These are phyloP conservation scores for Anticlea derivata DNA, from an alignment of 2,888 invertebrate species.

Conservation along the genomic window DNA sequence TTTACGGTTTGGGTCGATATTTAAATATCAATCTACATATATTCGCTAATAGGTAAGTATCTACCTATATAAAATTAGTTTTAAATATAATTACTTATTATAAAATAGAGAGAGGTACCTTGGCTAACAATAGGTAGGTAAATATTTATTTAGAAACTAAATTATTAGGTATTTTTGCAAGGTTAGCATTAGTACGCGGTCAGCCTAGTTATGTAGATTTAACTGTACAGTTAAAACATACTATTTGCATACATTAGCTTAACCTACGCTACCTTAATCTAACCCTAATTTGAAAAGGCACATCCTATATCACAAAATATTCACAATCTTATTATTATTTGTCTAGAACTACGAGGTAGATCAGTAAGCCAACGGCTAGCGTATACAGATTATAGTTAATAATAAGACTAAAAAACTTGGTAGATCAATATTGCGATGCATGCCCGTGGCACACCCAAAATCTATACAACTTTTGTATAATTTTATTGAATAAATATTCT, in stretches of 20 bases:
- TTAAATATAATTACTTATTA: not conserved
- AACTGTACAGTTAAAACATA: too few relatives aligned
- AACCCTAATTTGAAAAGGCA: slow-evolving; percentile 23
- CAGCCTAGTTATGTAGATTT: too few relatives aligned
- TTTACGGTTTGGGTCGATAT: too few relatives aligned
- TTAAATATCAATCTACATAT: too few relatives aligned
- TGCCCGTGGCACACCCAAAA: slow-evolving; percentile 36
- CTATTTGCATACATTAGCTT: too few relatives aligned
- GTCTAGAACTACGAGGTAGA: slow-evolving; percentile 45
- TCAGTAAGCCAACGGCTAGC: slow-evolving; percentile 27
- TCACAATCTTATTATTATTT: slow-evolving; percentile 17
- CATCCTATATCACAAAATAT: slow-evolving; percentile 27
- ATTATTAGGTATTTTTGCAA: too few relatives aligned
- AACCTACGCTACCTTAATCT: not conserved
- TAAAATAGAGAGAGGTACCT: slow-evolving; percentile 1
- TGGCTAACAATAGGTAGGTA: not conserved
- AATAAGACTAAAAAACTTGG: slow-evolving; percentile 20
- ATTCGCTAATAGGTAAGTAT: not conserved
- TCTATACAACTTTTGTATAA: slow-evolving; percentile 11
- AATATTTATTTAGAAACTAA: too few relatives aligned
- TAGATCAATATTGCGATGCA: slow-evolving; percentile 47
- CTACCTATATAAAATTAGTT: not conserved
- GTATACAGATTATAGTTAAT: slow-evolving; percentile 25
- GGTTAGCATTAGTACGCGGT: too few relatives aligned
- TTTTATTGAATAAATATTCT: slow-evolving; percentile 6